phyloP scores from a whole-genome alignment of 2,113 vertebrate species.

The Periophthalmus modestus region DNA sequence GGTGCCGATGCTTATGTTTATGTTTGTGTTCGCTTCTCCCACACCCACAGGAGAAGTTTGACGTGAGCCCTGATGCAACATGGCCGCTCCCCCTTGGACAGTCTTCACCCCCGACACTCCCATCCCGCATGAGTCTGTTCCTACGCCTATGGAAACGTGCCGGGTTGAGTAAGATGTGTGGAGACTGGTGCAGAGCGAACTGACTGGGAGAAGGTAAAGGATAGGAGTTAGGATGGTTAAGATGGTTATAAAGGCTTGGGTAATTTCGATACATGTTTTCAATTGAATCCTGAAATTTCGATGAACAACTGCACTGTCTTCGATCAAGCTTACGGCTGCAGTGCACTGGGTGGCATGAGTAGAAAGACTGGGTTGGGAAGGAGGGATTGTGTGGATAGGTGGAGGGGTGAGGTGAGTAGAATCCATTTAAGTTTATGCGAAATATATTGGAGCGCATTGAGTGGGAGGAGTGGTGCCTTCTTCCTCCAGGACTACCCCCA shows the following conservation, averaged over 20 bases:
- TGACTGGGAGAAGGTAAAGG: constrained; percentile 78
- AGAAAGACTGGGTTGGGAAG: constrained; percentile 71
- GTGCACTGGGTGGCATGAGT: constrained; percentile 86
- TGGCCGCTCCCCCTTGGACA: constrained; percentile 77
- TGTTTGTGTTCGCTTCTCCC: constrained; percentile 81
- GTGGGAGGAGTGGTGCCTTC: constrained; percentile 85
- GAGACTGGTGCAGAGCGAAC: constrained; percentile 71
- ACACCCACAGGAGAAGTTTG: constrained; percentile 86
- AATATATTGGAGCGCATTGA: constrained; percentile 93
- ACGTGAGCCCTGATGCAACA: constrained; percentile 78
- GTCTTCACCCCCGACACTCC: constrained; percentile 79
- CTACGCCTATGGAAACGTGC: constrained; percentile 94
- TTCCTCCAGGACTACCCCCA: constrained; percentile 52
- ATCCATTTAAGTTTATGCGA: constrained; percentile 89
- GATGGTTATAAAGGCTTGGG: constrained; percentile 88
- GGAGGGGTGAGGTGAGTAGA: constrained; percentile 87
- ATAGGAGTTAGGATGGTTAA: constrained; percentile 65
- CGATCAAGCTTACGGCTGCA: constrained; percentile 88
- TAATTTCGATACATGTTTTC: constrained; percentile 91
- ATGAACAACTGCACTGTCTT: constrained; percentile 89
- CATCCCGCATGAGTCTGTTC: constrained; percentile 87
- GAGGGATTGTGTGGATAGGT: constrained; percentile 68
- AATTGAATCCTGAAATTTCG: constrained; percentile 89
- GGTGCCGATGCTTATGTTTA: constrained; percentile 69
- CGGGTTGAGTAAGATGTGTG: constrained; percentile 90